A percentile compares a stretch with the other conserved stretches of the same genome.
phyloP scores from a whole-genome alignment of 1,140 invertebrate species.

The Scaptomyza hsui region DNA sequence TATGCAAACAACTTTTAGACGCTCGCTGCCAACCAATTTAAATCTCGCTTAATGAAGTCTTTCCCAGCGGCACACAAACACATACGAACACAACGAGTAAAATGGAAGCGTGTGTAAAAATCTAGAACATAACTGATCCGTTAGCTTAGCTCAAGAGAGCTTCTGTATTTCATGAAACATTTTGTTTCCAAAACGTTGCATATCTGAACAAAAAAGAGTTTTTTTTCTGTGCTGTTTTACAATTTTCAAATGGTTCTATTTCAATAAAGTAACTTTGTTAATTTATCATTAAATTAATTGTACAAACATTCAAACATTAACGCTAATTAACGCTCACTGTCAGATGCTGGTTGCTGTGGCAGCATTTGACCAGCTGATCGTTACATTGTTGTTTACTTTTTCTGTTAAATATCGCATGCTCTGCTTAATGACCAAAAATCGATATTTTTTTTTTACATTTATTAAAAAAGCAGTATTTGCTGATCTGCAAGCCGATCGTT shows the following conservation, averaged over 20 bases:
- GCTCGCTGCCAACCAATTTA: constrained; percentile 35
- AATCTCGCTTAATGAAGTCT: constrained; percentile 46
- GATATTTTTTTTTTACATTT: background rate
- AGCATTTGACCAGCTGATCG: constrained; percentile 12
- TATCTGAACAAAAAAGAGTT: no score
- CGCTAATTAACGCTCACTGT: background rate
- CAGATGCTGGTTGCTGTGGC: constrained; percentile 5
- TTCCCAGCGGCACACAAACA: background rate
- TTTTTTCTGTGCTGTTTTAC: background rate
- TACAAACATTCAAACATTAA: constrained; percentile 11
- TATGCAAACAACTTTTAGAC: constrained; percentile 43
- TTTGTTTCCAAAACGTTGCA: background rate
- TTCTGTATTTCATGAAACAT: background rate
- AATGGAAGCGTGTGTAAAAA: constrained; percentile 27
- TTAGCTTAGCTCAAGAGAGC: background rate
- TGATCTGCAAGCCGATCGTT: background rate
- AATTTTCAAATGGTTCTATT: background rate
- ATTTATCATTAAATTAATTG: background rate
- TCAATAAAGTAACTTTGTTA: background rate
- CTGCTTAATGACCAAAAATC: background rate
- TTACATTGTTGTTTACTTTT: background rate
- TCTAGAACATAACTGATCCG: background rate
- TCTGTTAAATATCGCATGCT: constrained; percentile 1
- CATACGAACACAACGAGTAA: background rate
- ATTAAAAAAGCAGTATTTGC: background rate